Conservation (phyloP, 2,113 vertebrate species). For the Tricholaema leucomelas region DNA sequence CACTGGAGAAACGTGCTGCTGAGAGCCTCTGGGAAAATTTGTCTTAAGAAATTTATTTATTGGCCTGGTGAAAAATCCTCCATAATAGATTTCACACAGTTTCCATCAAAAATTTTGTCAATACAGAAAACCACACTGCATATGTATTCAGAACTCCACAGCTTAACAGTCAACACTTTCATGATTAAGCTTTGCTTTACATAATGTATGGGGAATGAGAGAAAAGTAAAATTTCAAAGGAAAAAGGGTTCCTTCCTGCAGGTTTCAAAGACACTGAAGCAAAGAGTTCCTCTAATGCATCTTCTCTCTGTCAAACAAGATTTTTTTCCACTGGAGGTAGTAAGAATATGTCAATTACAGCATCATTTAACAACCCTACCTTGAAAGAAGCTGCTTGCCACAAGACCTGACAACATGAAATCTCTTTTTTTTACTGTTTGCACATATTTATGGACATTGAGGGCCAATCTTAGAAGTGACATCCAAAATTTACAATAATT, state of each 20-base stretch:
- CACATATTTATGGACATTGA: not conserved
- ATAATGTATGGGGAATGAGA: not conserved
- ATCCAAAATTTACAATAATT: not conserved
- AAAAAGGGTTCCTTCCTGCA: not conserved
- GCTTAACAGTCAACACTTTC: constrained; percentile 13
- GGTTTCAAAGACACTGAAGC: constrained; percentile 37
- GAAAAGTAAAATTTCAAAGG: constrained; percentile 17
- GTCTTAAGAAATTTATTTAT: not conserved
- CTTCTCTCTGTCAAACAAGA: not conserved
- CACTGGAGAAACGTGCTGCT: not conserved
- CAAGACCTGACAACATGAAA: not conserved
- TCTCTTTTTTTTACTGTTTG: not conserved
- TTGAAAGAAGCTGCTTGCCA: not conserved
- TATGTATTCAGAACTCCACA: not conserved
- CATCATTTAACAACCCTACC: not conserved
- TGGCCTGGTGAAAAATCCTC: not conserved
- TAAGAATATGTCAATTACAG: constrained; percentile 6
- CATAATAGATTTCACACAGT: not conserved
- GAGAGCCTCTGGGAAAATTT: not conserved
- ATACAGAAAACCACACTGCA: not conserved
- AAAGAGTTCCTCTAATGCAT: not conserved
- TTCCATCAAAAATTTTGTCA: constrained; percentile 16
- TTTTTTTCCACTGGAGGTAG: not conserved
- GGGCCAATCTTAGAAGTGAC: not conserved
- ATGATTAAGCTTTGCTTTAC: constrained; percentile 30